phyloP scores from a whole-genome alignment of 1,140 invertebrate genomes.

The Galleria mellonella region DNA sequence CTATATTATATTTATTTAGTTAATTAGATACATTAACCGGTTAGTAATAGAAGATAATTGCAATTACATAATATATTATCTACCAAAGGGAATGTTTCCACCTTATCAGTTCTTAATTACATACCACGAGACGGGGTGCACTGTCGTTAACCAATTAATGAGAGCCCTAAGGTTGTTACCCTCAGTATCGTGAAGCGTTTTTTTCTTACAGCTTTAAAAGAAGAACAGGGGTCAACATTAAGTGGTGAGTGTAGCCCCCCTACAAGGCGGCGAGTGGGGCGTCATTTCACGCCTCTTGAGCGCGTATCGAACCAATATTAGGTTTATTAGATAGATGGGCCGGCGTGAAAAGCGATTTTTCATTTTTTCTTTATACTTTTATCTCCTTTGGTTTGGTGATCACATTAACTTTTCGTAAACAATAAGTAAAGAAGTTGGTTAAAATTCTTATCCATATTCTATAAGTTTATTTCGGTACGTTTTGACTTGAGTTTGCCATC shows the following conservation, averaged over 20 bases:
- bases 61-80: too few species aligned
- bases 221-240: conserved; percentile 28
- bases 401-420: too few species aligned
- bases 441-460: conserved; percentile 8
- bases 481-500: too few species aligned
- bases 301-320: conserved; percentile 65
- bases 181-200: too few species aligned
- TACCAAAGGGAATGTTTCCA: conserved; percentile 3
- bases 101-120: conserved; percentile 31
- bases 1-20: too few species aligned
- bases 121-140: conserved; percentile 16
- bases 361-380: conserved; percentile 33
- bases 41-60: too few species aligned
- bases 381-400: too few species aligned
- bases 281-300: conserved; percentile 51
- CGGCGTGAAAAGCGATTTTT: conserved; percentile 48
- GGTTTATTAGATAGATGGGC: conserved; percentile 63
- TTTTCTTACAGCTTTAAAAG: neutral
- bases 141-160: conserved; percentile 11
- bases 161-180: conserved; percentile 7
- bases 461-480: too few species aligned
- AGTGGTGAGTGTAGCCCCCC: conserved; percentile 22
- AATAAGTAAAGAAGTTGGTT: conserved; percentile 1
- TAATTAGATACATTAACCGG: too few species aligned
- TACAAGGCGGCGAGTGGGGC: conserved; percentile 20